Conservation (phyloP, 2,113 vertebrate genomes). For the Dinomys branickii region DNA sequence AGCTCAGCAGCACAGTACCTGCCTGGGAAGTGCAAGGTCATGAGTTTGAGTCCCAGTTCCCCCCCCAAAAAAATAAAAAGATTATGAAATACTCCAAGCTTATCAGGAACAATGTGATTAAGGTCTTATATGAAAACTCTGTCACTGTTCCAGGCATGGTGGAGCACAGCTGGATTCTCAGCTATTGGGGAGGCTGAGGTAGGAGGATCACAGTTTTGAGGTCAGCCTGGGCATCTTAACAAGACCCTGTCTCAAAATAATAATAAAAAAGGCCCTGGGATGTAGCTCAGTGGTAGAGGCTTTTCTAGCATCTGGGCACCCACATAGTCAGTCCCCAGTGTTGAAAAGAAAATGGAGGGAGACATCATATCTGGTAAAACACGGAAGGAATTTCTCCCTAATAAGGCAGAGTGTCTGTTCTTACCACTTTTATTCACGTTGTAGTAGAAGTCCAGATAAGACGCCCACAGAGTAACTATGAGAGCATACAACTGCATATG, state of each 20-base stretch:
- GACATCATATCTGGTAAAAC: background rate
- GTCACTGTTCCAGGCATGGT: background rate
- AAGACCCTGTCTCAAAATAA: background rate
- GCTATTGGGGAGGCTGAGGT: background rate
- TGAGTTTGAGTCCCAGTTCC: too few relatives aligned
- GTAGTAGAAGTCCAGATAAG: background rate
- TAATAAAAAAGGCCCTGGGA: background rate
- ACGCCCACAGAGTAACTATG: background rate
- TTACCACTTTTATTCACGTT: background rate
- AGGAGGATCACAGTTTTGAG: background rate
- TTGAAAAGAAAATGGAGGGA: background rate
- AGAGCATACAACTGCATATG: background rate
- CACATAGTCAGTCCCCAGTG: background rate
- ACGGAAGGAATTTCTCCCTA: background rate
- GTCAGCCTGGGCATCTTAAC: background rate
- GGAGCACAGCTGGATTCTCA: background rate
- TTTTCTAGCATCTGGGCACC: background rate
- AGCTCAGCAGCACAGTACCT: too few relatives aligned
- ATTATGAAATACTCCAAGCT: slow-evolving; percentile 36
- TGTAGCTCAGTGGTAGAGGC: background rate
- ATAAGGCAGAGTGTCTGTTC: background rate
- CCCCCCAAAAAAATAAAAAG: background rate
- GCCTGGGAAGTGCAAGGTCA: too few relatives aligned
- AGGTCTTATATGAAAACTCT: background rate
- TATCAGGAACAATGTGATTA: background rate